Evolutionary conservation across 2,113 vertebrate genomes (phyloP), one percentile per base, ranked within the genome.

Genomic region (Platycercus adscitus): DNA sequence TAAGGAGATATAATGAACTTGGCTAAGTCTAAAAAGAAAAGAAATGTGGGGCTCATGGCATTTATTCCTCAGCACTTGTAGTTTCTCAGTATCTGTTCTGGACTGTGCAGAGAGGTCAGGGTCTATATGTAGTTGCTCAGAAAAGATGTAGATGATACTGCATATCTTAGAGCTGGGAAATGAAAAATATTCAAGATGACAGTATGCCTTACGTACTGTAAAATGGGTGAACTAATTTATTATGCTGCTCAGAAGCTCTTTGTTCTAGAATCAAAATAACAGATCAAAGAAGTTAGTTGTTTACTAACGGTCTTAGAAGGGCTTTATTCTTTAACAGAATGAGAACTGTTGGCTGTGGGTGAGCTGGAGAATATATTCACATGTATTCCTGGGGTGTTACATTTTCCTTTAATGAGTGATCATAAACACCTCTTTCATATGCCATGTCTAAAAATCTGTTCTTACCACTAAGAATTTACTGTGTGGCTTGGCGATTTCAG

Each of bases 251-350:
- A 81, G 86, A 88, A 95, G 52, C 65, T 86, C 88, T 96, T 93
- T 94, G 86, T 95, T 93, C 86, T 44, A 52, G 47, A 93, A 79
- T 86, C 77, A 96, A 95, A 96, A 93, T 65, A 93, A 91, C 21
- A n/a, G 77, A 93, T 96, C 95, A 96, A 95, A 95, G 89, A 37
- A 61, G 44, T 60, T 65, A 43, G 47, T 68, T 95, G 77, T 92
- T 95, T 95, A 91, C 81, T 93, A 93, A 78, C 2, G 0, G 13
- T 61, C 47, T 84, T 71, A 82, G 72, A 93, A 72, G 23, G 33
- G 16, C 72, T 91, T 92, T 92, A 71, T 92, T 95, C 88, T 95
- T 92, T 71, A 95, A 14, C 70, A 89, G 81, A 94, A 77, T 73
- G 49, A 64, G 71, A 91, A 80, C 66, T 81, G 20, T 60, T 92